Conservation (phyloP, 2,797 vertebrate species). For the Tamandua tetradactyla region DNA sequence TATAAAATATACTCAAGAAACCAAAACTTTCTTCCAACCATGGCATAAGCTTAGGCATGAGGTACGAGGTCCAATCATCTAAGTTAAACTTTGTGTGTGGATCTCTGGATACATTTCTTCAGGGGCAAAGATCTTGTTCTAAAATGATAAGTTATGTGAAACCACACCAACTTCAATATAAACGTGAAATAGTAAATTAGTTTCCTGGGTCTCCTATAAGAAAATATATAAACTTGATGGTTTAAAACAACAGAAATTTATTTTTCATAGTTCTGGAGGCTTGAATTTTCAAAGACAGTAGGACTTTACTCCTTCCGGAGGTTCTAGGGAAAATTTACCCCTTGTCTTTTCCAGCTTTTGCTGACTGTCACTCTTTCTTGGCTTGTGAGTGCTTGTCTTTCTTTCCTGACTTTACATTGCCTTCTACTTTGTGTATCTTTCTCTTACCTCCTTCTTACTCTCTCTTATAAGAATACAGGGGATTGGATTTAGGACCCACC, state of each 20-base stretch:
- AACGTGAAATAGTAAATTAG: not conserved
- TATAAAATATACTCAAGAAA: not conserved
- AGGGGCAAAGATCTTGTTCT: not conserved
- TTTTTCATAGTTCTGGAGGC: not conserved
- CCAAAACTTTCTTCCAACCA: not conserved
- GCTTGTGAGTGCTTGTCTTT: not conserved
- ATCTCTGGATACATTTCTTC: not conserved
- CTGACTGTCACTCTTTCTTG: not conserved
- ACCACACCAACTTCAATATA: not conserved
- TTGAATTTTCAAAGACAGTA: not conserved
- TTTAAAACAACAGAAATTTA: not conserved
- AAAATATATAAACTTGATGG: not conserved
- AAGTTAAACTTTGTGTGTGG: not conserved
- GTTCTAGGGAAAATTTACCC: not conserved
- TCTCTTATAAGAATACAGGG: not conserved
- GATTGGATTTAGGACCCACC: not conserved
- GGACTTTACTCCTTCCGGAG: not conserved
- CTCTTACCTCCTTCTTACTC: not conserved
- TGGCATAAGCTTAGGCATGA: not conserved
- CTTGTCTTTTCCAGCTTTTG: not conserved
- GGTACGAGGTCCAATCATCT: not conserved
- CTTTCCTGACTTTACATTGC: accelerated
- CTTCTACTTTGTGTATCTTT: not conserved
- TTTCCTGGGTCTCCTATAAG: not conserved
- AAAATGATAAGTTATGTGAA: not conserved